Conservation (phyloP, 2,113 vertebrate species). For the Delphinus delphis region DNA sequence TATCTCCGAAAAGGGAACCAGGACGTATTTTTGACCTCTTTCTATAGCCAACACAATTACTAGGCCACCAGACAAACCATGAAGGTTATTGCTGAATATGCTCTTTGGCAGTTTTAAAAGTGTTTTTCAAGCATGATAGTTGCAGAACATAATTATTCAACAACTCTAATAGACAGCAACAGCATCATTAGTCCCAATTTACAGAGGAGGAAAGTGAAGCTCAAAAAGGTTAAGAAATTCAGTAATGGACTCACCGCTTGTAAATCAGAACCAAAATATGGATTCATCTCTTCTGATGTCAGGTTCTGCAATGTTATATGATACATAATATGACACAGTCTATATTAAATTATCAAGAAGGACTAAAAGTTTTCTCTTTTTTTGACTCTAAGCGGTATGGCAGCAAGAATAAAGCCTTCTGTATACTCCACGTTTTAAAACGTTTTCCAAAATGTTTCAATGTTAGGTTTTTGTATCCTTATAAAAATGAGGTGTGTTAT, state of each 20-base stretch:
- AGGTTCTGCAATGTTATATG: not conserved
- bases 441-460: conserved; percentile 24
- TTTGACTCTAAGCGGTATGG: not conserved
- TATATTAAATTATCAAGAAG: not conserved
- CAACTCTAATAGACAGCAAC: not conserved
- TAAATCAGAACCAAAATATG: not conserved
- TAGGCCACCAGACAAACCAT: not conserved
- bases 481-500: not conserved
- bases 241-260: not conserved
- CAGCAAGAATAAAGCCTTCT: not conserved
- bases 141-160: not conserved
- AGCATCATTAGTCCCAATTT: not conserved
- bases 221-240: not conserved
- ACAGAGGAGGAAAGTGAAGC: not conserved
- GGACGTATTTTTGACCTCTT: not conserved
- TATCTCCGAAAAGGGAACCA: not conserved
- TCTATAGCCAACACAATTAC: not conserved
- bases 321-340: not conserved
- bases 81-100: not conserved
- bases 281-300: not conserved
- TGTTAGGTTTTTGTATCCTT: not conserved
- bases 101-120: not conserved
- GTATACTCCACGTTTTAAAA: conserved; percentile 11
- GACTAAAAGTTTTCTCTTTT: not conserved
- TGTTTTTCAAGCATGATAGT: not conserved